Base-by-base conservation (phyloP, 2,888 invertebrate genomes). In the Drosophila tanythrix region DNA sequence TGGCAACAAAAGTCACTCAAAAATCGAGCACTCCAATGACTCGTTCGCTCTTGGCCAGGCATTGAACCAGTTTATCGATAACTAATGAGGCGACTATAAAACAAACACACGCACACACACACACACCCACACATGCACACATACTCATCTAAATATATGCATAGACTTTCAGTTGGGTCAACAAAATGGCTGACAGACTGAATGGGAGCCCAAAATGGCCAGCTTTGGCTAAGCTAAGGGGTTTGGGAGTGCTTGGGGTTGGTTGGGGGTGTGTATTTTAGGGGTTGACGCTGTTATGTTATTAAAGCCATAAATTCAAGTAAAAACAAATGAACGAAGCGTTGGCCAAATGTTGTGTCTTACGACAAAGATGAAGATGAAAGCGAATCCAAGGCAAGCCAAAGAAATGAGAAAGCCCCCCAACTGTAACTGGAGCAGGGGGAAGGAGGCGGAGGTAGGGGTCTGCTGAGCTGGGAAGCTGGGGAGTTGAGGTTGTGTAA, bases 41-140 rank as follows among this genome's bases (percentile, higher is more conserved):
- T 51, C n/a, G 31, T 59, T 56, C 29, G 46, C 72, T 66, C 74
- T 81, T 66, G 62, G 78, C 64, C 70, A 77, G 70, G 65, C 79
- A 73, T 84, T 77, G 80, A 84, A 75, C 69, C 78, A 75, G 78
- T 84, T 84, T 84, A 89, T 84, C 82, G 82, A 78, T 78, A 87
- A 75, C 85, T 89, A 89, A 89, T 85, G 85, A 86, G 89, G 76
- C 85, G 73, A 71, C 85, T 82, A 64, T 67, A 75, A 73, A 84
- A 77, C 78, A 73, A 74, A 78, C 82, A 76, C 29, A 51, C 59
- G 56, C 72, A 67, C 57, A 58, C 35, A 35, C 46, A 57, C 56
- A 57, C 46, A 55, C 48, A 51, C 57, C 38, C 38, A 13, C 27
- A 48, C 25, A 25, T 55, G 29, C 60, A 56, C 52, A 53, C 52